Base-by-base conservation (phyloP, 1,140 invertebrate species). In the Homarus americanus region DNA sequence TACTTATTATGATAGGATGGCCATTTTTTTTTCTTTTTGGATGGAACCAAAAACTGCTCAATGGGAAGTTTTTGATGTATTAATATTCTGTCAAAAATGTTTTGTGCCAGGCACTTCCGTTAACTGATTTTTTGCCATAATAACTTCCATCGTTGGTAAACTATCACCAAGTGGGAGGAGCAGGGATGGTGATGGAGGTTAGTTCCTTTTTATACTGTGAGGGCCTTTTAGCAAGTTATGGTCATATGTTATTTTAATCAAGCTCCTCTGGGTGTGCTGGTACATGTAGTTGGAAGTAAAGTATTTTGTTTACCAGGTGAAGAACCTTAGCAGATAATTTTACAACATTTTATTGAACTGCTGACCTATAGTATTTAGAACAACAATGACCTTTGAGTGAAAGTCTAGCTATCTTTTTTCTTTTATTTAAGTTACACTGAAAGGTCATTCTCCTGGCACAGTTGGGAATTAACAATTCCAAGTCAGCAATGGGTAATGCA, bases 11-110 rank as follows among this genome's bases (percentile, higher is more conserved):
- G 63, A 12, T 3, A 66, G 36, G 20, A 69, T 84, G 66, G 82
- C 66, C 69, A 36, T 49, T 49, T 49, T 86, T 44, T 53, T 90
- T 82, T 76, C 58, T 63, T 72, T 72, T 41, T 82, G 49, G 44
- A 49, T 82, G 75, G 72, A 58, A 84, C 76, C 53, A 53, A 41
- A 76, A 69, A 90, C 80, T 90, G 87, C 87, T 90, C 87, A 90
- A 84, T 90, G 87, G 87, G 82, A 41, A 53, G 73, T 75, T 90
- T 49, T 90, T 90, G 87, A 90, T 90, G 87, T 84, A 44, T 83
- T 90, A 53, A 83, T 84, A 38, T 90, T 83, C 15, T 88, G 24
- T 78, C 53, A 41, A 78, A n/a, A 58, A 58, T 38, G 20, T 53
- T 90, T 83, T 72, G 72, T 90, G 87, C 49, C 72, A 78, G 84